Conservation (phyloP, 2,113 vertebrate species). For the Entomyzon cyanotis region DNA sequence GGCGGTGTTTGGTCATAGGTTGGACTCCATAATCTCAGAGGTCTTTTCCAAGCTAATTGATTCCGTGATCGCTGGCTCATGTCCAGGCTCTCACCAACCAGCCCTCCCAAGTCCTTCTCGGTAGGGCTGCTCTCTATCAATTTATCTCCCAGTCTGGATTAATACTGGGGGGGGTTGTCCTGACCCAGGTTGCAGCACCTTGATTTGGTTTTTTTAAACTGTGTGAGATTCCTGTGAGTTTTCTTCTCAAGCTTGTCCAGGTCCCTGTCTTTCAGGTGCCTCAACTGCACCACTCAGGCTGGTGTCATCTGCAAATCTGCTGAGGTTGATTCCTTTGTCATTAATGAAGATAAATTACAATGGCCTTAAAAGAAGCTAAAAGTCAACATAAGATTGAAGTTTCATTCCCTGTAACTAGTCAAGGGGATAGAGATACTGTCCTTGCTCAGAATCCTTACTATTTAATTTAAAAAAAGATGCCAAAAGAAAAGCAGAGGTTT, state of each 20-base stretch:
- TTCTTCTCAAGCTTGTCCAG: not conserved
- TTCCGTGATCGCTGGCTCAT: not conserved
- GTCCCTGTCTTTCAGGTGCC: not conserved
- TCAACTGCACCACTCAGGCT: not conserved
- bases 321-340: not conserved
- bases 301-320: not conserved
- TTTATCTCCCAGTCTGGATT: not conserved
- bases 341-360: not conserved
- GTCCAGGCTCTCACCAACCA: not conserved
- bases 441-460: not conserved
- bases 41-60: not conserved
- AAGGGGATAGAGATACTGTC: not conserved
- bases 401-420: not conserved
- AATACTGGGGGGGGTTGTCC: too few species aligned
- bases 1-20: not conserved
- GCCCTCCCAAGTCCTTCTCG: not conserved
- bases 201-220: not conserved
- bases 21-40: not conserved
- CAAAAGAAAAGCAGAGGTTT: accelerated
- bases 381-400: not conserved
- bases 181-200: not conserved
- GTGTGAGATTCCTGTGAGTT: not conserved
- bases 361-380: not conserved
- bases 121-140: not conserved
- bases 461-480: not conserved